Conservation (phyloP, 1,140 invertebrate genomes). For the Anastrepha obliqua region DNA sequence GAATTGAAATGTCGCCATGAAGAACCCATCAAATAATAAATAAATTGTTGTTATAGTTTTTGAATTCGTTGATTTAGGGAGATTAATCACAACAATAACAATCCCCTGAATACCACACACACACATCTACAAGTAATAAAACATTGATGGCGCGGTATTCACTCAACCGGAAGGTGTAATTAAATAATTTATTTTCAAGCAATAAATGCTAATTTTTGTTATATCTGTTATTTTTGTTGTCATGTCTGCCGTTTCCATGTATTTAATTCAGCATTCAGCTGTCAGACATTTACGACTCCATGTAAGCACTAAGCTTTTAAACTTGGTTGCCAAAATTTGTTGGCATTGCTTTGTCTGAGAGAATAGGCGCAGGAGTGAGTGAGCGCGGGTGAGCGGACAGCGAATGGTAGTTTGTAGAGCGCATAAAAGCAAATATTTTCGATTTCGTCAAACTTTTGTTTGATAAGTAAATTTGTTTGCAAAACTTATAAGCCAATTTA, state of each 20-base stretch:
- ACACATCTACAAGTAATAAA: not conserved
- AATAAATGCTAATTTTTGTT: not conserved
- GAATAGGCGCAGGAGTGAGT: not conserved
- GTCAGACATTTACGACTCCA: not conserved
- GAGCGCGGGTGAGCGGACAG: not conserved
- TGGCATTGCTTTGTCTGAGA: not conserved
- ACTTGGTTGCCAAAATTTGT: slow-evolving; percentile 5
- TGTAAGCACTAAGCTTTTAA: slow-evolving; percentile 22
- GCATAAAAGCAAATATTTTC: not conserved
- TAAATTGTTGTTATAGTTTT: too few species aligned
- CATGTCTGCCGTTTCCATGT: too few species aligned
- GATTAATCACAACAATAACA: slow-evolving; percentile 31
- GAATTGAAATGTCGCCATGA: too few species aligned
- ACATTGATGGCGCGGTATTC: not conserved
- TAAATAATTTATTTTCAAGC: slow-evolving; percentile 29
- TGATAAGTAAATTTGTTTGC: slow-evolving; percentile 28
- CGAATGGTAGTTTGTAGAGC: not conserved
- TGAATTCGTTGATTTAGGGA: not conserved
- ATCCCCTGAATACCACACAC: not conserved
- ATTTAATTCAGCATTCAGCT: not conserved
- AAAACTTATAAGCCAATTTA: slow-evolving; percentile 35
- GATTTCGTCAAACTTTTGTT: slow-evolving; percentile 40
- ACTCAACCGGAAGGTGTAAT: not conserved
- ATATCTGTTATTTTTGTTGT: not conserved
- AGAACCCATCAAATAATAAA: too few species aligned